These are phyloP conservation scores for Cyrtorhinus lividipennis DNA, from an alignment of 1,140 invertebrate species.

Conservation along the genomic window DNA sequence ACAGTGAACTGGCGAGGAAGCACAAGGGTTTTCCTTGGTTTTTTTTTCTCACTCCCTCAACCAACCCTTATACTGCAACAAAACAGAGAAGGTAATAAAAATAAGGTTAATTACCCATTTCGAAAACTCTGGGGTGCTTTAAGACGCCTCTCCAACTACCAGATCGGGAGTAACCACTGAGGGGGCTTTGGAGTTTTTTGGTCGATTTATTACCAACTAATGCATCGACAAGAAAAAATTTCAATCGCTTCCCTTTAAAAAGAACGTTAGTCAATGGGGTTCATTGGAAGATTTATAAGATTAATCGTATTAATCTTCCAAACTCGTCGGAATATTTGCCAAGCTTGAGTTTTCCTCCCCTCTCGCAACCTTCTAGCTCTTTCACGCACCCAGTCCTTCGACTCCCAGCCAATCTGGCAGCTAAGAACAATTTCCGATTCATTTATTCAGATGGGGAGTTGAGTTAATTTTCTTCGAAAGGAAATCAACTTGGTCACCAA, in stretches of 20 bases:
- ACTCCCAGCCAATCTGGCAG: no score
- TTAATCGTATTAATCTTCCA: not conserved
- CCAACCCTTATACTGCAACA: not conserved
- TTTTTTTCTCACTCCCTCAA: not conserved
- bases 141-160: not conserved
- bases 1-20: no score
- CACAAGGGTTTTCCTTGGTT: not conserved
- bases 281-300: not conserved
- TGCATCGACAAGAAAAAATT: not conserved
- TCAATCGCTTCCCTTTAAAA: not conserved
- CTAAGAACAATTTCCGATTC: no score
- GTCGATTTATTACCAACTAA: not conserved
- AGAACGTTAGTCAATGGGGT: not conserved
- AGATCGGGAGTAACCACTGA: not conserved
- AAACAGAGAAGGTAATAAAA: not conserved
- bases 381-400: no score
- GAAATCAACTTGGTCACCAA: no score
- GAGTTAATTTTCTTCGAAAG: no score
- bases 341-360: no score
- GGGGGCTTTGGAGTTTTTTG: not conserved
- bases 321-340: no score
- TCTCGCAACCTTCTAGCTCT: no score
- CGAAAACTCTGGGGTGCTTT: not conserved
- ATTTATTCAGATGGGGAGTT: no score
- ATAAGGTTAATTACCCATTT: not conserved